phyloP scores from a whole-genome alignment of 2,113 vertebrate genomes.

The Menura novaehollandiae region DNA sequence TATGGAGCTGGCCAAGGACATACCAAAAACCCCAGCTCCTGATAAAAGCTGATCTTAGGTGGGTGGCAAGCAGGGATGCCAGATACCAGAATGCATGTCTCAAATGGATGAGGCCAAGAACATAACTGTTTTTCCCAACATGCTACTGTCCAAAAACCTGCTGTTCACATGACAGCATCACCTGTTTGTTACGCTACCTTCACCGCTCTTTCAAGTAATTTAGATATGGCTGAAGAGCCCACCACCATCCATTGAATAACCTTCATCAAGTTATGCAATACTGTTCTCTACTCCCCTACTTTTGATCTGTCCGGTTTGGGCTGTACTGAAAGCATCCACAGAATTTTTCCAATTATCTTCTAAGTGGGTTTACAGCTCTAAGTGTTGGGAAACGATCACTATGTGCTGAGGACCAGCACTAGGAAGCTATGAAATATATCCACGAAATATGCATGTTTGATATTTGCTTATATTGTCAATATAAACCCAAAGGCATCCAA shows the following conservation, averaged over 20 bases:
- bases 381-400: background rate
- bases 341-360: background rate
- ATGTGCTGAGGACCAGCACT: background rate
- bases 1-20: background rate
- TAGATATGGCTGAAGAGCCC: background rate
- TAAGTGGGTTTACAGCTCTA: background rate
- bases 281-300: background rate
- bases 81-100: background rate
- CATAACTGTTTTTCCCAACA: background rate
- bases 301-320: background rate
- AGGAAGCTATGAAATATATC: background rate
- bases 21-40: background rate
- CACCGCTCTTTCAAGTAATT: background rate
- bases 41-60: background rate
- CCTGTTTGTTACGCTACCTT: background rate
- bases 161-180: background rate
- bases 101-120: background rate
- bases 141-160: background rate
- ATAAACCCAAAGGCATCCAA: background rate
- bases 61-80: background rate
- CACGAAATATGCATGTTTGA: background rate
- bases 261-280: background rate
- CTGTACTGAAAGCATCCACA: background rate
- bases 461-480: background rate
- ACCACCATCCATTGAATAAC: background rate